Base-by-base conservation (phyloP, 2,888 invertebrate genomes). In the Hololepta plana region DNA sequence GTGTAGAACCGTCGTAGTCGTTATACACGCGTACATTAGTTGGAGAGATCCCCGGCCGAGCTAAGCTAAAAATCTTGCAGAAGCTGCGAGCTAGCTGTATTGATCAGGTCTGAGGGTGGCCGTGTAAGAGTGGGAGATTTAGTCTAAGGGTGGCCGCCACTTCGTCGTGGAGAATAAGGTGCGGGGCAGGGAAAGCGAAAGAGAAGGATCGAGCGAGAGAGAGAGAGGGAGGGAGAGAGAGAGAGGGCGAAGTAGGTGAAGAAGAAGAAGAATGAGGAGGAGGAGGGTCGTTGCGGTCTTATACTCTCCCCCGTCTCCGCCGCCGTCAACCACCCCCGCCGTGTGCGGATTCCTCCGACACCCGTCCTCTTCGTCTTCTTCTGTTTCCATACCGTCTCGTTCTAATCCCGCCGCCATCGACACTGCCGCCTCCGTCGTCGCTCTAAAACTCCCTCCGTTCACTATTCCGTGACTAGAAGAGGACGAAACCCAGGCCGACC, bases 61-160 rank as follows among this genome's bases (percentile, higher is more conserved):
- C 51, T 52, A 54, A 53, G 54, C 54, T 51, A 49, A 52, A 53
- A 53, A 51, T 54, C 54, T 55, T 55, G 55, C 55, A 55, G 53
- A 50, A 51, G 49, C 49, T 45, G 39, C 40, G 45, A 49, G 46
- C 51, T 47, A 53, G 55, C 55, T 55, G 53, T 55, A 55, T 55
- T 52, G 55, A 55, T 55, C 53, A 51, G 49, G 20, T 36, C 41
- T 41, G 43, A 47, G 38, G 37, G 37, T 35, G 44, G 42, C 38
- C 34, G 37, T 30, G 27, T 35, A 36, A 38, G 41, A 40, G 40
- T 39, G 40, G 42, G 42, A 41, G 39, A 31, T 34, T 38, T 40
- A 44, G 34, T 49, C 51, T 51, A 53, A 51, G 51, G 51, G 52
- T 47, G 45, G 49, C 42, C 39, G 49, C 49, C n/a, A n/a, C n/a